Conservation (phyloP, 2,888 invertebrate genomes). For the Xestia sexstrigata region DNA sequence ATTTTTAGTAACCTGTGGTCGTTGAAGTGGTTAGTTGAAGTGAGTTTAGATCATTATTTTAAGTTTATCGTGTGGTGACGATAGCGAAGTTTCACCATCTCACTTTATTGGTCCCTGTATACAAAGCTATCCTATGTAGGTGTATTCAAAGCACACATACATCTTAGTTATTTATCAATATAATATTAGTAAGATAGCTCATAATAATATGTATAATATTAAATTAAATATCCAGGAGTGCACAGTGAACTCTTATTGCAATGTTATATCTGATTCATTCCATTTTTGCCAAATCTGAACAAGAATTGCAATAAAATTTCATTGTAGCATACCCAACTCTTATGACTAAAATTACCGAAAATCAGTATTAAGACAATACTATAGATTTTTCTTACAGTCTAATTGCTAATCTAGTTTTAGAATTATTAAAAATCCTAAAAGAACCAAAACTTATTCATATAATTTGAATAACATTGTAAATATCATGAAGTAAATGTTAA, state of each 20-base stretch:
- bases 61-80: neutral
- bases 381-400: conserved; percentile 67
- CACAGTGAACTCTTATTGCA: conserved; percentile 63
- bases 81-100: neutral
- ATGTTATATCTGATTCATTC: conserved; percentile 33
- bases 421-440: conserved; percentile 65
- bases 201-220: conserved; percentile 32
- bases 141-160: conserved; percentile 36
- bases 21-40: neutral
- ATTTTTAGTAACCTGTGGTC: neutral
- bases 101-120: neutral
- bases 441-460: conserved; percentile 72
- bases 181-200: conserved; percentile 34
- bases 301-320: conserved; percentile 60
- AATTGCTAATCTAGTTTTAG: conserved; percentile 56
- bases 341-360: conserved; percentile 78
- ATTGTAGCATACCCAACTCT: conserved; percentile 68
- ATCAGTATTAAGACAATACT: conserved; percentile 82
- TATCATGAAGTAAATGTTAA: conserved; percentile 78
- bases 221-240: conserved; percentile 41
- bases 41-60: too few species aligned
- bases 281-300: conserved; percentile 47
- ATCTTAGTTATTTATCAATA: conserved; percentile 23
- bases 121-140: conserved; percentile 1
- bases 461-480: conserved; percentile 76